phyloP scores from a whole-genome alignment of 2,888 invertebrate species.

The Drosophila birchii region DNA sequence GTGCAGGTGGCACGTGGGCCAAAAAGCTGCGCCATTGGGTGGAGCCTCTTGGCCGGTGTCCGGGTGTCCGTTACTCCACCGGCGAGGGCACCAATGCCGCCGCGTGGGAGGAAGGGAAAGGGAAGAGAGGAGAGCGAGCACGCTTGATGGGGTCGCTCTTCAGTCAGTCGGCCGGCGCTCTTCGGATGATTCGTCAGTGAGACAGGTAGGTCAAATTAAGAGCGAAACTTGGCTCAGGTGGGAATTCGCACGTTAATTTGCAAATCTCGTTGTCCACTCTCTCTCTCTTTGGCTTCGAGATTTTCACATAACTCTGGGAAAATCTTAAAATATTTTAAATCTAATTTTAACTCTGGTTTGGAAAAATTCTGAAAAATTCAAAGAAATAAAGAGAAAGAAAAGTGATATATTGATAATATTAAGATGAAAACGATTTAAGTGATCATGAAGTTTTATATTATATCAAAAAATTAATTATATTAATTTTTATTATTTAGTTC shows the following conservation, averaged over 20 bases:
- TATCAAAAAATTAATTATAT: background rate
- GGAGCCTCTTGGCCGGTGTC: slow-evolving; percentile 9
- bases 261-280: background rate
- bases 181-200: background rate
- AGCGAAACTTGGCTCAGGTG: background rate
- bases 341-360: background rate
- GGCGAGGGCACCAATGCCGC: slow-evolving; percentile 5
- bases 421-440: background rate
- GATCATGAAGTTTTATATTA: background rate
- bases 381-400: background rate
- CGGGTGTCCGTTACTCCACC: slow-evolving; percentile 23
- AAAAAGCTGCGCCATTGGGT: slow-evolving; percentile 22
- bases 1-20: slow-evolving; percentile 30
- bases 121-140: background rate
- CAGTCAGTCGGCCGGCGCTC: slow-evolving; percentile 1
- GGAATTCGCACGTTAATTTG: background rate
- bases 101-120: background rate
- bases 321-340: background rate
- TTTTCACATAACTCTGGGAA: background rate
- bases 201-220: background rate
- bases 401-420: background rate
- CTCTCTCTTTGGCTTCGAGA: background rate
- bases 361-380: background rate
- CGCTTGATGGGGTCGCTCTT: background rate
- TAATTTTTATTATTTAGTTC: background rate